These are phyloP conservation scores for Scelioninae gen. 2 DNA, from an alignment of 2,888 invertebrate genomes.

Conservation along the genomic window DNA sequence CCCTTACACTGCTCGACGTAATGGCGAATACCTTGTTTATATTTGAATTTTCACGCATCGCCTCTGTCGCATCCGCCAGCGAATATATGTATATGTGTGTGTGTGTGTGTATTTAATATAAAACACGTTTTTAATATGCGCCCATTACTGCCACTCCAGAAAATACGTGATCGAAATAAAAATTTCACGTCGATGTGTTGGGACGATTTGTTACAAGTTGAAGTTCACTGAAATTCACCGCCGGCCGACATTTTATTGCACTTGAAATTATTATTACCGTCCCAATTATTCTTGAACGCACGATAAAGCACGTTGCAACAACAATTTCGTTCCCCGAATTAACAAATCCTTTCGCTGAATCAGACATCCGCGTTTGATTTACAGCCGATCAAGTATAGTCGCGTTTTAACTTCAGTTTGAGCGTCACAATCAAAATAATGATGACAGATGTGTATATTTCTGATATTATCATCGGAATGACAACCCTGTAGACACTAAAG, in stretches of 20 bases:
- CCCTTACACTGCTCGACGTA: constrained; percentile 54
- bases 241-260: constrained; percentile 23
- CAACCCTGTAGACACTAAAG: constrained; percentile 36
- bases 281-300: too few relatives aligned
- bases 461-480: constrained; percentile 41
- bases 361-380: constrained; percentile 34
- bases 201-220: constrained; percentile 40
- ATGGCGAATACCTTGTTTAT: constrained; percentile 59
- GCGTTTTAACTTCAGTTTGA: constrained; percentile 25
- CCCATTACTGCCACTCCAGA: constrained; percentile 49
- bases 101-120: constrained; percentile 51
- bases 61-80: constrained; percentile 35
- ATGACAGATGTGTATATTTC: constrained; percentile 52
- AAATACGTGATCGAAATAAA: constrained; percentile 58
- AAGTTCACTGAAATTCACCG: constrained; percentile 16
- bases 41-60: constrained; percentile 45
- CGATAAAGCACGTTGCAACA: background rate
- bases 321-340: constrained; percentile 9
- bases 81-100: constrained; percentile 35
- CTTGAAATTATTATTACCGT: constrained; percentile 8
- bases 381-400: constrained; percentile 11
- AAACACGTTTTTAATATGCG: constrained; percentile 59
- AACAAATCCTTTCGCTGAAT: constrained; percentile 2
- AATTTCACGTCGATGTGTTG: constrained; percentile 30
- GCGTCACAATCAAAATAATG: constrained; percentile 47